Conservation (phyloP, 2,888 invertebrate genomes). For the Ptilodon capucinus region DNA sequence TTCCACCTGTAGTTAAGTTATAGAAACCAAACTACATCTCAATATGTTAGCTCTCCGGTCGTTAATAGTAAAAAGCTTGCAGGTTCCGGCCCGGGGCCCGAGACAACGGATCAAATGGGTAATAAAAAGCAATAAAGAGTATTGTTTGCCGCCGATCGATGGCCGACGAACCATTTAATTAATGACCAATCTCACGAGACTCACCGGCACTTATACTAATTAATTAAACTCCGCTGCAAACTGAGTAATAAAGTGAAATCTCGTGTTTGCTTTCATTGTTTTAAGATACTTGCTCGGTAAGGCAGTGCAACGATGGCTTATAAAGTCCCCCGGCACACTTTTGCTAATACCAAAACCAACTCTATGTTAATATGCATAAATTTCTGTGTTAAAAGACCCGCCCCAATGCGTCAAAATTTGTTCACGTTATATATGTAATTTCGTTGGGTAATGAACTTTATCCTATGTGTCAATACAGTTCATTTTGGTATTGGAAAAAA, state of each 20-base stretch:
- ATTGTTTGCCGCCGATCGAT: constrained; percentile 77
- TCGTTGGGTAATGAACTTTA: too few relatives aligned
- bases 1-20: too few relatives aligned
- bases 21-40: neutral
- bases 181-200: constrained; percentile 77
- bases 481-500: too few relatives aligned
- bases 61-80: constrained; percentile 57
- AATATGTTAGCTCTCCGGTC: constrained; percentile 21
- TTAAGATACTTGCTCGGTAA: constrained; percentile 19
- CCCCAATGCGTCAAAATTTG: too few relatives aligned
- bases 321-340: too few relatives aligned
- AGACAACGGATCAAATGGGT: constrained; percentile 65
- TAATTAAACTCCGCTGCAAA: constrained; percentile 70
- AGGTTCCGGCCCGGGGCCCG: too few relatives aligned
- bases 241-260: constrained; percentile 61
- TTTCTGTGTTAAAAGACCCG: too few relatives aligned
- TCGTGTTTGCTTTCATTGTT: constrained; percentile 56
- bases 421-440: too few relatives aligned
- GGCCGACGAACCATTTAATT: constrained; percentile 73
- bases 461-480: too few relatives aligned
- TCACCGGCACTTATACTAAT: constrained; percentile 79
- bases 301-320: neutral
- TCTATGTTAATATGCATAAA: too few relatives aligned
- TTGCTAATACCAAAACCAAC: too few relatives aligned
- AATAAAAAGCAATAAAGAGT: constrained; percentile 74